Base-by-base conservation (phyloP, 2,888 invertebrate species). In the Lordiphosa andalusiaca region DNA sequence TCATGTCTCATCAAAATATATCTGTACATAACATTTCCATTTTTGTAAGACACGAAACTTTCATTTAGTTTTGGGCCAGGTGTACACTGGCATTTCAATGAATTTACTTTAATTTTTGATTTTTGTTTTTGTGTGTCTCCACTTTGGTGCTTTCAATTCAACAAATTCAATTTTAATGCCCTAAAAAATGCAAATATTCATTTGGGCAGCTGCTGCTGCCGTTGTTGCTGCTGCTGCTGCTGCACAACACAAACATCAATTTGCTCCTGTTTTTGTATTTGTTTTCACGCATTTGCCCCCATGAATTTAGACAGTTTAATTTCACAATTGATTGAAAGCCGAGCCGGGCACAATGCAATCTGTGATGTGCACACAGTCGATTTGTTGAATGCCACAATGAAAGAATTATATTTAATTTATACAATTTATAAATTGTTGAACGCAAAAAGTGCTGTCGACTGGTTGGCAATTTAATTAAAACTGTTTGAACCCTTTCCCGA, bases 321-420 rank as follows among this genome's bases (percentile, higher is more conserved):
- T 60, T 53, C 19, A 44, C 56, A 52, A 62, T 65, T 80, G 83
- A 83, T 75, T 75, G 81, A 60, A 72, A 50, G 71, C n/a, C 51
- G 10, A 21, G 9, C 25, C 25, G 37, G 12, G 9, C 16, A 21
- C 10, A 64, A 56, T 51, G 46, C 53, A 73, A 77, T 73, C 67
- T 81, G 53, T 59, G 57, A 51, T 57, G 44, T 57, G 56, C 69
- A 68, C 41, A 63, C 55, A 63, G 48, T 55, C 60, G 78, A 69
- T 71, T 81, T 81, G 50, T 49, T 71, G 50, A 48, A 23, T 30
- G 52, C 16, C 7, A 23, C 12, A 37, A n/a, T 37, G 49, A 33
- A 30, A 10, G 13, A 44, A 7, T 9, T 44, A 25, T 56, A 42
- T 65, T 69, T 65, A 69, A 78, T 76, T 69, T 69, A 83, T 58